Base-by-base conservation (phyloP, 2,113 vertebrate genomes). In the Oryzias melastigma region DNA sequence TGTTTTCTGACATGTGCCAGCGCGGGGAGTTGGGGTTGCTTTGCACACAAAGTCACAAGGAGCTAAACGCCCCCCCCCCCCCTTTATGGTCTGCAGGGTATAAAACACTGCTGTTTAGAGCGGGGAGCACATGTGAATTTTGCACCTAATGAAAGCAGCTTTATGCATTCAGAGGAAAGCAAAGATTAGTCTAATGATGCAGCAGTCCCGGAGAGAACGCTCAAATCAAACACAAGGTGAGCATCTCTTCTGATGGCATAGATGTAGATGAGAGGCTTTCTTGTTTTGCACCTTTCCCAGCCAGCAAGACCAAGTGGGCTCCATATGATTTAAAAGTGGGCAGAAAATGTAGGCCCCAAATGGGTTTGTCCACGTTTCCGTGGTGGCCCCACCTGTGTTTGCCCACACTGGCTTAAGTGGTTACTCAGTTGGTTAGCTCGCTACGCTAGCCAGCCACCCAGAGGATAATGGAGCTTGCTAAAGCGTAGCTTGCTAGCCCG, bases 1-100 rank as follows among this genome's bases (percentile, higher is more conserved):
- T 84, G 80, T 83, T 82, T 73, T 73, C 62, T 53, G 64, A 73
- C 62, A 50, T 59, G 64, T 40, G 62, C 66, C 58, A 46, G 79
- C 60, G 13, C 5, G 40, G 74, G 84, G 81, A 87, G 73, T 79
- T 75, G 68, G 81, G 81, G 71, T 61, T 71, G 54, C 81, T 87
- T 90, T 85, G 84, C 86, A 81, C 81, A 83, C 84, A 84, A 81
- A 90, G 89, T 90, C 84, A 73, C 83, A 77, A 44, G 52, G 66
- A 85, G 82, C 82, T 88, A 88, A 91, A 90, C 68, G 86, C 73
- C 83, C 87, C 73, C 25, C 81, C 73, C 83, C 87, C 73, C 25
- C 81, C 84, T 87, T 88, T 84, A 81, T 71, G 84, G 85, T 87
- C 84, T 82, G 75, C 66, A 53, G 82, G 86, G 76, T 88, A 80